These are phyloP conservation scores for Zosterops borbonicus DNA, from an alignment of 2,113 vertebrate species.

Conservation along the genomic window DNA sequence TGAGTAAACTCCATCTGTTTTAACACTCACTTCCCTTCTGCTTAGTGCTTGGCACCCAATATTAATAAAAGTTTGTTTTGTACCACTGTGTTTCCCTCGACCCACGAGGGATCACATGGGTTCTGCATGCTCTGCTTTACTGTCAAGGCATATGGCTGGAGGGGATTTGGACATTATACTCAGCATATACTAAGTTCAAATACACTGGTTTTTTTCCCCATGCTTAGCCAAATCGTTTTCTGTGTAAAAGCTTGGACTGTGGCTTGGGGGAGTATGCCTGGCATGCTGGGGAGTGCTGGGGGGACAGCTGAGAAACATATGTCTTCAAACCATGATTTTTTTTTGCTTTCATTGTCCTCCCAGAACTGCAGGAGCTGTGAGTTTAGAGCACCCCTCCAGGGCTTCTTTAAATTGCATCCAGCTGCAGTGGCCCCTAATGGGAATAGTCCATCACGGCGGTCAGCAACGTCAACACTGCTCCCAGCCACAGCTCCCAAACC, in stretches of 20 bases:
- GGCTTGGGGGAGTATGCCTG: not conserved
- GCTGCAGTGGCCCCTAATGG: slow-evolving; percentile 36
- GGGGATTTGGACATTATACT: not conserved
- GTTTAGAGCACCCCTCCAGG: not conserved
- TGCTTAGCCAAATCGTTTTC: not conserved
- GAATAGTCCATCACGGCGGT: not conserved
- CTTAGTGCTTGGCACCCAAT: not conserved
- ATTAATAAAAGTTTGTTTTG: not conserved
- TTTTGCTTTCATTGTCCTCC: not conserved
- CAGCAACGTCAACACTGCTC: not conserved
- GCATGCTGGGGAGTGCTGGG: not conserved
- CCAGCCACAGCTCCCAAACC: not conserved
- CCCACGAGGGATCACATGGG: not conserved
- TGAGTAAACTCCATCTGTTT: not conserved
- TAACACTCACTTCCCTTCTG: not conserved
- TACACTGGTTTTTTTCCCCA: not conserved
- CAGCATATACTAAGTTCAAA: not conserved
- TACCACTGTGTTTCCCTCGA: not conserved
- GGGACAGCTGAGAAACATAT: not conserved
- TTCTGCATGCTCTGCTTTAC: not conserved
- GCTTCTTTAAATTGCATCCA: slow-evolving; percentile 21
- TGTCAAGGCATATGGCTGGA: not conserved
- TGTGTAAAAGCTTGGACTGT: not conserved
- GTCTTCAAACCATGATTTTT: not conserved
- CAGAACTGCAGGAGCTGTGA: not conserved